A percentile compares a stretch with the other conserved stretches of the same genome.
Conservation (phyloP, 2,113 vertebrate genomes). For the Crotalus tigris region DNA sequence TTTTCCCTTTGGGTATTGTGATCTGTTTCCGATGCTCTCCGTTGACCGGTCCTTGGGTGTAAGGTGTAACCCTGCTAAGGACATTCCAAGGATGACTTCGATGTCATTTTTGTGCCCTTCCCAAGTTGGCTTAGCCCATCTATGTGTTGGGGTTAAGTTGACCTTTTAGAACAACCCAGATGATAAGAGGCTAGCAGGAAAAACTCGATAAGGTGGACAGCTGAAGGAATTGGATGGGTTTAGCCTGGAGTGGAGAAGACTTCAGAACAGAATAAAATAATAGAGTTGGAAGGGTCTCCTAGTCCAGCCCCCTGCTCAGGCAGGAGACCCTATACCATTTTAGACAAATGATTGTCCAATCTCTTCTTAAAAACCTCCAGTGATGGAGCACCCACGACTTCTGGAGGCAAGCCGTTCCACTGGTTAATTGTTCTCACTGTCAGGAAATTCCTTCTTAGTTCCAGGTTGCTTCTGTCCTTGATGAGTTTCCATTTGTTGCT, state of each 20-base stretch:
- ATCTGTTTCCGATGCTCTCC: background rate
- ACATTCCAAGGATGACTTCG: background rate
- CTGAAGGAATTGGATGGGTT: background rate
- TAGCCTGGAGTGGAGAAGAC: background rate
- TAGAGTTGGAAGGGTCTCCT: no score
- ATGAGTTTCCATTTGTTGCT: no score
- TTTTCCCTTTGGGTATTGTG: background rate
- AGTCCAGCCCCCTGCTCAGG: no score
- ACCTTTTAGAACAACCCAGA: background rate
- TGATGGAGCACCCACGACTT: no score
- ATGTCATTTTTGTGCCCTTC: background rate
- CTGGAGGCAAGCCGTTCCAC: no score
- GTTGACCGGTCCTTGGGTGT: background rate
- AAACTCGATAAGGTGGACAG: background rate
- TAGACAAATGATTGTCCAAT: no score
- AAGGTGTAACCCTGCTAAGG: background rate
- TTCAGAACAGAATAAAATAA: no score
- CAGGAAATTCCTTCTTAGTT: no score
- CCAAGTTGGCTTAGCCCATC: background rate
- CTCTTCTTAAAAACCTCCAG: no score
- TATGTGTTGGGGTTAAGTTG: background rate
- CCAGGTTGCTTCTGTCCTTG: no score
- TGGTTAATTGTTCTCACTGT: no score
- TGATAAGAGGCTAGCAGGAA: background rate
- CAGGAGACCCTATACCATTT: no score